A percentile compares a stretch with the other conserved stretches of the same genome.
These are phyloP conservation scores for Cephonodes hylas DNA, from an alignment of 2,888 invertebrate species.

Conservation along the genomic window DNA sequence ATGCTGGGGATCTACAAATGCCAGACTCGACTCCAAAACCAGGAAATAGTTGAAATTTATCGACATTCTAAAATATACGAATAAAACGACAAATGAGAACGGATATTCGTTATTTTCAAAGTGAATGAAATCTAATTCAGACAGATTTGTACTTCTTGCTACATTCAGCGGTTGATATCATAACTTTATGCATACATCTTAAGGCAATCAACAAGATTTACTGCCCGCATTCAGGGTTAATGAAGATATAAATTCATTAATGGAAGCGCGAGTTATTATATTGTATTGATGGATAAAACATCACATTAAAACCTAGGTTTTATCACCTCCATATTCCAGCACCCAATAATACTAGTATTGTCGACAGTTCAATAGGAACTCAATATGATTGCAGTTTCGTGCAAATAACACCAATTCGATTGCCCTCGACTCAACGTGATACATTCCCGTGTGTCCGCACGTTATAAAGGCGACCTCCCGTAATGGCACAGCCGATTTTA, in stretches of 20 bases:
- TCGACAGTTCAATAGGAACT: slow-evolving; percentile 18
- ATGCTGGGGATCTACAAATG: no score
- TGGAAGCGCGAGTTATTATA: not conserved
- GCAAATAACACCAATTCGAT: not conserved
- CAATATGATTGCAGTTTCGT: not conserved
- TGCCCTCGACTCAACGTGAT: slow-evolving; percentile 25
- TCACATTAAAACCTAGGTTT: not conserved
- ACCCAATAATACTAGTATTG: not conserved
- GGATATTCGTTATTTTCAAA: no score
- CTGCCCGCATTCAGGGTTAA: no score
- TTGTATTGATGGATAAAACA: not conserved
- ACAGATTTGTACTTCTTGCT: no score
- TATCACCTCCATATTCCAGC: not conserved
- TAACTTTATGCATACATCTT: no score
- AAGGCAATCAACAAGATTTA: no score
- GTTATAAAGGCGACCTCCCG: slow-evolving; percentile 53
- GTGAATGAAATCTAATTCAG: no score
- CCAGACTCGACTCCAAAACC: no score
- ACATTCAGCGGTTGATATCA: no score
- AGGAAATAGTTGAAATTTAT: no score
- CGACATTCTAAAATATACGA: no score
- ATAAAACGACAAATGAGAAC: no score
- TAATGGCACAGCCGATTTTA: slow-evolving; percentile 57
- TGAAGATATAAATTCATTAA: not conserved
- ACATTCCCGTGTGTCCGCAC: slow-evolving; percentile 28